phyloP scores from a whole-genome alignment of 2,888 invertebrate genomes.

The Trachelus troglodyta region DNA sequence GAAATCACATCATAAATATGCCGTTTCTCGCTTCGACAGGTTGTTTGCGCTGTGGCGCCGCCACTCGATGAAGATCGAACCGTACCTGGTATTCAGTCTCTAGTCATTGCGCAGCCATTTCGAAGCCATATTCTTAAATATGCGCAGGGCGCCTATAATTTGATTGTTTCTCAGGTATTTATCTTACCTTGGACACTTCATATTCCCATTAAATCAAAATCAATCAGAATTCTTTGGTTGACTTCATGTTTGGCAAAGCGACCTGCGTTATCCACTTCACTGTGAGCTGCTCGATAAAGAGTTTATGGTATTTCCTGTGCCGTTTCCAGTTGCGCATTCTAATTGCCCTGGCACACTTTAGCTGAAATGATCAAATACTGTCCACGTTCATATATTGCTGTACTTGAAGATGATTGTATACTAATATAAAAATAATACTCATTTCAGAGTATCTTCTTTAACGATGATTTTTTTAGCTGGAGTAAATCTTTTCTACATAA shows the following conservation, averaged over 20 bases:
- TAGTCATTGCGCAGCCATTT: background rate
- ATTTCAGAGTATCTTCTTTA: background rate
- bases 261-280: background rate
- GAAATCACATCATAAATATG: slow-evolving; percentile 41
- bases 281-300: background rate
- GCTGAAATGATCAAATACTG: background rate
- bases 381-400: background rate
- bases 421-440: background rate
- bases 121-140: background rate
- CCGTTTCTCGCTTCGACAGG: slow-evolving; percentile 39
- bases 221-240: background rate
- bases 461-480: background rate
- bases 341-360: background rate
- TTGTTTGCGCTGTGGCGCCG: slow-evolving; percentile 29
- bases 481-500: background rate
- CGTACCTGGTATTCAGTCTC: slow-evolving; percentile 12
- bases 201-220: background rate
- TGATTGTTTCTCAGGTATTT: background rate
- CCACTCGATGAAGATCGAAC: slow-evolving; percentile 18
- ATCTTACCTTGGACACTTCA: background rate
- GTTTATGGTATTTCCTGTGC: background rate
- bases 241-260: background rate
- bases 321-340: background rate
- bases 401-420: background rate
- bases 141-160: background rate